phyloP scores from a whole-genome alignment of 2,888 invertebrate species.

The Blastobasis lacticolella region DNA sequence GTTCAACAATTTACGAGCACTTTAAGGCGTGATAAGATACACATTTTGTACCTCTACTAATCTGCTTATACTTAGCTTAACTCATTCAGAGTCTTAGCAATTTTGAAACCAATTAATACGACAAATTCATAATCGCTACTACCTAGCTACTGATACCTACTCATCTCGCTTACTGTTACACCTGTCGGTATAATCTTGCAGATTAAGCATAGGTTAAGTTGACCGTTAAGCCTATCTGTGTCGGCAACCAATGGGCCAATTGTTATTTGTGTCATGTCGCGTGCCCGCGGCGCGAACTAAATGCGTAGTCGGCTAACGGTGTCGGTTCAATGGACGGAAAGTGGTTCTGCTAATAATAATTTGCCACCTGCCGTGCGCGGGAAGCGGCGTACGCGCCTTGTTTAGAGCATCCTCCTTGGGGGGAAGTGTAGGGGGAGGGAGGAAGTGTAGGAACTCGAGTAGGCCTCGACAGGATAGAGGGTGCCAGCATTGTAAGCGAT shows the following conservation, averaged over 20 bases:
- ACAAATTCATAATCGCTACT: no score
- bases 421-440: conserved; percentile 23
- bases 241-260: conserved; percentile 45
- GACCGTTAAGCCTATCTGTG: conserved; percentile 25
- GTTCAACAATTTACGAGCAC: no score
- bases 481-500: no score
- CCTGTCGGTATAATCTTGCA: conserved; percentile 16
- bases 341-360: conserved; percentile 63
- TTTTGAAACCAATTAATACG: no score
- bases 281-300: conserved; percentile 51
- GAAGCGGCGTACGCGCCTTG: conserved; percentile 38
- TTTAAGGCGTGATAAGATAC: no score
- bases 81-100: no score
- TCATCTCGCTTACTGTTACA: conserved; percentile 11
- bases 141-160: not conserved
- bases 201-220: conserved; percentile 15
- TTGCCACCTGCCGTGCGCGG: conserved; percentile 53
- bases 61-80: no score
- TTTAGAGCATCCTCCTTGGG: conserved; percentile 33
- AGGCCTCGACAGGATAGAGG: no score
- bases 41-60: no score
- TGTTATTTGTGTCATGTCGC: conserved; percentile 67
- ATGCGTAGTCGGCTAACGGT: conserved; percentile 67
- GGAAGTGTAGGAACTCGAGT: conserved; percentile 11
- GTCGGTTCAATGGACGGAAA: conserved; percentile 66